Conservation (phyloP, 2,113 vertebrate genomes). For the Sinocyclocheilus anophthalmus region DNA sequence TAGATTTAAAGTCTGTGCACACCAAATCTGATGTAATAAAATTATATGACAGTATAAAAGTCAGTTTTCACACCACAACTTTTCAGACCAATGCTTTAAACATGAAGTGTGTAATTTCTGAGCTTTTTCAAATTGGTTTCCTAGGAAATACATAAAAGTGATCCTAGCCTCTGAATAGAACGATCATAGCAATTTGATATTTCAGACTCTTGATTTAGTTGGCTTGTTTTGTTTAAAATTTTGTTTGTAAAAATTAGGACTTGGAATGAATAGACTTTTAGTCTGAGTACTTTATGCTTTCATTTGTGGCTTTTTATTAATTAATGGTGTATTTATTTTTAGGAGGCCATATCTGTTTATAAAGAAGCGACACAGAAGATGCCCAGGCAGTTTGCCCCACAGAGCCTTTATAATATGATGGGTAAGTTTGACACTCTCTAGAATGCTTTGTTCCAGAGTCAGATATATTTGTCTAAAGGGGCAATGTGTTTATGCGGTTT, state of each 20-base stretch:
- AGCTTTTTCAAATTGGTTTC: conserved; percentile 77
- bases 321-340: conserved; percentile 52
- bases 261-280: neutral
- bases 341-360: conserved; percentile 94
- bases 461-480: neutral
- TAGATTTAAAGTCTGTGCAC: neutral
- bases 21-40: neutral
- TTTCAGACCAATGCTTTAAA: neutral
- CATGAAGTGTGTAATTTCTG: conserved; percentile 71
- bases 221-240: conserved; percentile 54
- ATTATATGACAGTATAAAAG: neutral
- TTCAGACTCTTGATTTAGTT: neutral
- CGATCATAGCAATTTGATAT: neutral
- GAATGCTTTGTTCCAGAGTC: neutral
- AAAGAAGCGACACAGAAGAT: conserved; percentile 98
- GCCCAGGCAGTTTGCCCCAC: conserved; percentile 97
- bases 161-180: conserved; percentile 84
- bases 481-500: too few species aligned
- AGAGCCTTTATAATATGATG: conserved; percentile 99
- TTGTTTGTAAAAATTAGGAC: conserved; percentile 54
- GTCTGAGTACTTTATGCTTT: neutral
- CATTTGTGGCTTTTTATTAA: conserved; percentile 16
- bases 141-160: conserved; percentile 55
- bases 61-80: conserved; percentile 70
- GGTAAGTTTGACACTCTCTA: conserved; percentile 78